Evolutionary conservation across 2,888 invertebrate genomes (phyloP), one percentile per base, ranked within the genome.

Genomic region (Serrognathus titanus): DNA sequence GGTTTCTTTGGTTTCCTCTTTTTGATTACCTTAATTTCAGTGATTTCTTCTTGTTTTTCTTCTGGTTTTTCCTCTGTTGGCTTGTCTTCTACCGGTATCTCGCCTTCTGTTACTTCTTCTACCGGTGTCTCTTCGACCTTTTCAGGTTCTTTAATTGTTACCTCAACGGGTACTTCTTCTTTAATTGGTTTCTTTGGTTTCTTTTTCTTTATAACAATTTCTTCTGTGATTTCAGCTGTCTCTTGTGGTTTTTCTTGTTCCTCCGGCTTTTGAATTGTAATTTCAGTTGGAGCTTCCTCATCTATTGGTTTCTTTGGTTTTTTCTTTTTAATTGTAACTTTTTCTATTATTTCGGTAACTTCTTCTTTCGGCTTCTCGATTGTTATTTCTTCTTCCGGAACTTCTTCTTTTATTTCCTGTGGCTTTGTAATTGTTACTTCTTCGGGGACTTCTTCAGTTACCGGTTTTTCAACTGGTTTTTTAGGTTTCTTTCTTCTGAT

Each of bases 231-330:
- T 57, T 73, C 70, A 35, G 70, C 69, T 9, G 67, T 55, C 12
- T 48, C 35, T 31, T 31, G 24, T 31, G 75, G 73, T 58, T 80
- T 73, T 57, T 75, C 74, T 3, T 62, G 53, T 46, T 63, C 79
- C 54, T 80, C 79, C 1, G 70, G 71, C 7, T 58, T 62, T 2
- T 66, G 41, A 65, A 61, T 8, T 60, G 65, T 63, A 63, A 61
- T 53, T 67, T 58, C 48, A 65, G 16, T 52, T 10, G 51, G 39
- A 36, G 20, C 46, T 39, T 66, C 66, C 67, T 60, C 65, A 50
- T 69, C 66, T 39, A 59, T 63, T 1, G 63, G 50, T 38, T 61
- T 79, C 53, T 79, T 78, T 1, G 69, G 71, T 79, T 1, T 72
- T 73, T 47, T 76, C 76, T 60, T 81, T 77, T 53, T 59, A 39